These are phyloP conservation scores for Esox lucius DNA, from an alignment of 2,797 vertebrate genomes.

Conservation along the genomic window DNA sequence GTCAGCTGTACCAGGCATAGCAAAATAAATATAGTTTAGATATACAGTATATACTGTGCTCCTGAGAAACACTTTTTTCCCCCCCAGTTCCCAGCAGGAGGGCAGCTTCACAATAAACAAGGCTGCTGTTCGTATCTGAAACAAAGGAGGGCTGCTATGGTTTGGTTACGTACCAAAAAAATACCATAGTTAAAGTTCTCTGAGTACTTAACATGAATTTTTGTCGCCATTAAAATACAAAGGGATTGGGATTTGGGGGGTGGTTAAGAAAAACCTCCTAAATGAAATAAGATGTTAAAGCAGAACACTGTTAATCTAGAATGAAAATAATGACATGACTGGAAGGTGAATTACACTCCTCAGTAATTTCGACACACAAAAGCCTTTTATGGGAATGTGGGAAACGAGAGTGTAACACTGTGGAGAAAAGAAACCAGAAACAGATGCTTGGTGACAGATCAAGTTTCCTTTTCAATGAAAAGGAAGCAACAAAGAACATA, in stretches of 20 bases:
- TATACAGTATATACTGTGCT: constrained; percentile 21
- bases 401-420: constrained; percentile 58
- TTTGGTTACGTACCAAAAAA: constrained; percentile 42
- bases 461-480: constrained; percentile 55
- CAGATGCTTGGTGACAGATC: constrained; percentile 63
- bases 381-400: constrained; percentile 59
- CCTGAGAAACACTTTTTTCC: constrained; percentile 43
- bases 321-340: constrained; percentile 62
- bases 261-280: constrained; percentile 18
- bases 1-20: neutral
- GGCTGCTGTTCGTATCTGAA: constrained; percentile 57
- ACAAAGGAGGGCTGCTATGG: constrained; percentile 49
- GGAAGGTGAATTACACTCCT: constrained; percentile 48
- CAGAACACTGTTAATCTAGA: constrained; percentile 39
- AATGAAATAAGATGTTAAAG: constrained; percentile 15
- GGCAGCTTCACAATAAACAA: constrained; percentile 37
- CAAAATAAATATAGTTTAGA: neutral
- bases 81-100: constrained; percentile 38
- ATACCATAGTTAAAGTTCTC: constrained; percentile 34
- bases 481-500: constrained; percentile 46
- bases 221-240: constrained; percentile 20
- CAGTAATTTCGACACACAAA: constrained; percentile 62
- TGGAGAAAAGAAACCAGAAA: constrained; percentile 52
- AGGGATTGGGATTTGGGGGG: neutral
- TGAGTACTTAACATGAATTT: neutral